A percentile compares a stretch with the other conserved stretches of the same genome.
These are phyloP conservation scores for Hyperoplus immaculatus DNA, from an alignment of 2,797 vertebrate genomes.

Conservation along the genomic window DNA sequence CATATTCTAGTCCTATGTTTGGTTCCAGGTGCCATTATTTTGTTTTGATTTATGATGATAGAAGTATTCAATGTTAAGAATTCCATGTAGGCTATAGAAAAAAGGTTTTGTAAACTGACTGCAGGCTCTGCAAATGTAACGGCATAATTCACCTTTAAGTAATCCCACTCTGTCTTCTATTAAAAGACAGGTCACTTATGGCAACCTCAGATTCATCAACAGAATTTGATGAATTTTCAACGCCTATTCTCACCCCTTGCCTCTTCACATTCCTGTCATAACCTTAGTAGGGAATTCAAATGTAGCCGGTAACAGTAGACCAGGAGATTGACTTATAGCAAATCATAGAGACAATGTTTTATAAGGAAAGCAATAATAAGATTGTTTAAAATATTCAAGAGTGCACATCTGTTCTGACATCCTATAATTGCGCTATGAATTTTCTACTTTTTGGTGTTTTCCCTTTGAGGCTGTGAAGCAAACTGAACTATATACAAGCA, in stretches of 20 bases:
- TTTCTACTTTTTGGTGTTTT: slow-evolving; percentile 15
- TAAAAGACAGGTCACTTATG: slow-evolving; percentile 3
- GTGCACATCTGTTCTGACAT: slow-evolving; percentile 39
- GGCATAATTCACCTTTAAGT: not conserved
- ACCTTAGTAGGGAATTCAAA: slow-evolving; percentile 26
- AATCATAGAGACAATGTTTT: slow-evolving; percentile 9
- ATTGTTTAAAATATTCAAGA: slow-evolving; percentile 13
- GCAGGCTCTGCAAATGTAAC: too few species aligned
- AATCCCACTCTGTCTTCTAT: slow-evolving; percentile 20
- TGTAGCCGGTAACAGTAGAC: slow-evolving; percentile 9
- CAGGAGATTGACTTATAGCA: not conserved
- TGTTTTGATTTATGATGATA: too few species aligned
- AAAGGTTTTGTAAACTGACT: too few species aligned
- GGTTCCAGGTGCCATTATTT: too few species aligned
- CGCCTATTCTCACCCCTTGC: not conserved
- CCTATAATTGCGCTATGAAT: slow-evolving; percentile 20
- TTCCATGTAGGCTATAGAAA: too few species aligned
- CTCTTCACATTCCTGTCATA: slow-evolving; percentile 29
- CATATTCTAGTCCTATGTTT: too few species aligned
- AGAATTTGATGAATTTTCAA: slow-evolving; percentile 34
- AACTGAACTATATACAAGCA: slow-evolving; percentile 3
- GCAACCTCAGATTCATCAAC: slow-evolving; percentile 26
- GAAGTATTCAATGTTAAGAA: too few species aligned
- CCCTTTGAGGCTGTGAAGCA: slow-evolving; percentile 21
- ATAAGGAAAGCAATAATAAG: slow-evolving; percentile 19